Evolutionary conservation across 2,113 vertebrate genomes (phyloP).

Genomic region (Acrocephalus kingi): DNA sequence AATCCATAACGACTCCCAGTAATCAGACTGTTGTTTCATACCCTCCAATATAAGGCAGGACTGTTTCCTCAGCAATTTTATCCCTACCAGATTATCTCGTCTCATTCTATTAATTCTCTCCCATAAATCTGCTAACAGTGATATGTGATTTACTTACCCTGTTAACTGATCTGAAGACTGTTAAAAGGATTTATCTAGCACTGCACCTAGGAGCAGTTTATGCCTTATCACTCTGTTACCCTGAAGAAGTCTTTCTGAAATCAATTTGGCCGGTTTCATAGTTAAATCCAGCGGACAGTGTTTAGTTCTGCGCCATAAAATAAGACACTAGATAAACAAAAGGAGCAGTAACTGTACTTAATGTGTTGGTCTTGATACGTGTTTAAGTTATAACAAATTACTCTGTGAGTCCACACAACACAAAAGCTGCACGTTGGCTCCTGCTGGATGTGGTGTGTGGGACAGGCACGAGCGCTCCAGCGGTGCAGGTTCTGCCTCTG

Average conservation of each 20-base stretch:
- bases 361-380: slow-evolving; percentile 21
- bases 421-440: neutral
- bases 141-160: slow-evolving; percentile 80
- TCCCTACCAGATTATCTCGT: slow-evolving; percentile 81
- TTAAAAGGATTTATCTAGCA: slow-evolving; percentile 80
- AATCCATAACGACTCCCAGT: slow-evolving; percentile 70
- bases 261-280: slow-evolving; percentile 65
- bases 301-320: slow-evolving; percentile 69
- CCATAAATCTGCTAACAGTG: slow-evolving; percentile 82
- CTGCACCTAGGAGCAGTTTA: slow-evolving; percentile 62
- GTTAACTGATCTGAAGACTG: slow-evolving; percentile 78
- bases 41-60: slow-evolving; percentile 66
- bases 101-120: slow-evolving; percentile 85
- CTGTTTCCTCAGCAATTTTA: slow-evolving; percentile 79
- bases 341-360: slow-evolving; percentile 28
- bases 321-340: slow-evolving; percentile 64
- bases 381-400: slow-evolving; percentile 40
- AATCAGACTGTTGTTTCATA: slow-evolving; percentile 74
- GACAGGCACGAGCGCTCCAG: neutral
- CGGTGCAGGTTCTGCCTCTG: neutral
- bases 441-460: neutral
- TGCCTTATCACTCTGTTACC: slow-evolving; percentile 58
- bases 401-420: slow-evolving; percentile 6
- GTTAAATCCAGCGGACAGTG: slow-evolving; percentile 55
- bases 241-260: slow-evolving; percentile 62